Conservation (phyloP, 2,888 invertebrate genomes). For the Aphidius colemani region DNA sequence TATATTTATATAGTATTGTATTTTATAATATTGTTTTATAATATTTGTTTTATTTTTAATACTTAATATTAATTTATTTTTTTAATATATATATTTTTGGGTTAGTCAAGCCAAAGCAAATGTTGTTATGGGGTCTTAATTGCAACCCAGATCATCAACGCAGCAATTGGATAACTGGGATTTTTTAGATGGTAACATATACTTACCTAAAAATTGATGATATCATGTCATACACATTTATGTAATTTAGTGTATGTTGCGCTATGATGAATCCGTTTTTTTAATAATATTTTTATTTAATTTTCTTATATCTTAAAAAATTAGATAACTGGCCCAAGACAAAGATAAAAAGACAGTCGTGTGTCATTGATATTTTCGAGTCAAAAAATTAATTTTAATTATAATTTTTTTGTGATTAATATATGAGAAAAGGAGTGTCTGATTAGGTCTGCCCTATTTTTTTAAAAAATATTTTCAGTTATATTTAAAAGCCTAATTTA, state of each 20-base stretch:
- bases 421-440: slow-evolving; percentile 48
- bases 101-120: slow-evolving; percentile 14
- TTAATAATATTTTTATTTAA: slow-evolving; percentile 2
- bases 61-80: not conserved
- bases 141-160: slow-evolving; percentile 4
- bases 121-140: slow-evolving; percentile 11
- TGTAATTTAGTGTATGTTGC: slow-evolving; percentile 1
- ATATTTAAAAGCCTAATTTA: slow-evolving; percentile 17
- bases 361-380: not conserved
- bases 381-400: not conserved
- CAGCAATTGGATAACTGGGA: slow-evolving; percentile 7
- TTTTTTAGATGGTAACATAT: slow-evolving; percentile 15
- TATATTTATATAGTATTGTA: too few species aligned
- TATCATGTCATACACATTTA: not conserved
- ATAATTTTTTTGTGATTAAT: not conserved
- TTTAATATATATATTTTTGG: slow-evolving; percentile 5
- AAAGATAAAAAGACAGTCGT: not conserved
- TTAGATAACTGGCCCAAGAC: not conserved
- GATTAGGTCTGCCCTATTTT: slow-evolving; percentile 58
- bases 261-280: slow-evolving; percentile 15
- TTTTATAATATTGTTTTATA: not conserved
- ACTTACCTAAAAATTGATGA: slow-evolving; percentile 38
- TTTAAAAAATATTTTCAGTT: slow-evolving; percentile 42
- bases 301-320: not conserved
- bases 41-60: not conserved